Percentiles rank a stretch among this genome's conserved stretches.
Evolutionary conservation across 2,113 vertebrate species (phyloP).

Genomic region (Psittacula cyanocephala): DNA sequence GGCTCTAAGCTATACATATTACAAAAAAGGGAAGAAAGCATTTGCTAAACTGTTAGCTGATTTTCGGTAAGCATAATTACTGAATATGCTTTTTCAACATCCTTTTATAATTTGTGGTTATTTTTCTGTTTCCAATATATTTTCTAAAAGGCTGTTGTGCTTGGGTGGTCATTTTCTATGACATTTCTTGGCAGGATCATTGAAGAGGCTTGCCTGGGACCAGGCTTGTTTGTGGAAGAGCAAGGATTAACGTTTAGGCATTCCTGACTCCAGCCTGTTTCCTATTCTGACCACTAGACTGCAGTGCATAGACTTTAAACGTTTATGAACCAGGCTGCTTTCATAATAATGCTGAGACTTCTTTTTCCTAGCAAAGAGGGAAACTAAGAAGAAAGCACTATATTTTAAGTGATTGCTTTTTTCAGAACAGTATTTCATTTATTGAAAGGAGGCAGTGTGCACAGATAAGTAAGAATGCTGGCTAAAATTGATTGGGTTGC

Average conservation of each 20-base stretch:
- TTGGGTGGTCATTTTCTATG: constrained; percentile 42
- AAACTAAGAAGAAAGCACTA: background rate
- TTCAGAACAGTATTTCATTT: background rate
- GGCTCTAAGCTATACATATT: background rate
- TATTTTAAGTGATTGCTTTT: background rate
- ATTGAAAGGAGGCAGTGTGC: background rate
- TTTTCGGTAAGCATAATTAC: background rate
- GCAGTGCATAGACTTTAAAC: constrained; percentile 17
- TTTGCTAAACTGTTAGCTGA: constrained; percentile 1
- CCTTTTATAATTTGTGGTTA: constrained; percentile 2
- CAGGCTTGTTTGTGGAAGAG: background rate
- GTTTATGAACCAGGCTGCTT: background rate
- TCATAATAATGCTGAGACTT: background rate
- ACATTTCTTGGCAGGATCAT: constrained; percentile 12
- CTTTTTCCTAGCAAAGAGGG: background rate
- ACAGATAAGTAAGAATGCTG: background rate
- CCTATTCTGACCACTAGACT: constrained; percentile 45
- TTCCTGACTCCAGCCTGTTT: background rate
- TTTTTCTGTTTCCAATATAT: background rate
- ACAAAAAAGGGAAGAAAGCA: background rate
- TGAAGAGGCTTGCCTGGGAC: constrained; percentile 10
- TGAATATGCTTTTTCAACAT: background rate
- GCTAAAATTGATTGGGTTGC: background rate
- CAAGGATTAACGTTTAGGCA: background rate
- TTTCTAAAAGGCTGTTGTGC: constrained; percentile 23